phyloP scores from a whole-genome alignment of 2,797 vertebrate genomes.

The Sardinella longiceps region DNA sequence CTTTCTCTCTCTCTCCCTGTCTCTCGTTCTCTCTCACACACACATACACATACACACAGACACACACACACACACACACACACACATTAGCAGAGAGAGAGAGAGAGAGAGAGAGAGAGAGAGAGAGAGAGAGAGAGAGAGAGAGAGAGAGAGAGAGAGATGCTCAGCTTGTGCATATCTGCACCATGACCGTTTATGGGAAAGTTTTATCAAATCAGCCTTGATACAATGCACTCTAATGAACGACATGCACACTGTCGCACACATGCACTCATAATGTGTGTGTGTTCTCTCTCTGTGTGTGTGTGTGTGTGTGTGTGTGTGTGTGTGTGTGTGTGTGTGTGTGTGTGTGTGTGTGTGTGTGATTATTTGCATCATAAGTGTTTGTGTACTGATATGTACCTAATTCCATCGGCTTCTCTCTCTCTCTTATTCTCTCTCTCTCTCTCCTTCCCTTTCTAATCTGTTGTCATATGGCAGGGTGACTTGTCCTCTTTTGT shows the following conservation, averaged over 20 bases:
- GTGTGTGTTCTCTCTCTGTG: neutral
- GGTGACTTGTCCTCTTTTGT: slow-evolving; percentile 8
- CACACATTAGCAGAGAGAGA: too few relatives aligned
- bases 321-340: neutral
- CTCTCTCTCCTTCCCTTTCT: neutral
- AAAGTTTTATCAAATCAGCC: slow-evolving; percentile 5
- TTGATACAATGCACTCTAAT: slow-evolving; percentile 16
- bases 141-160: too few relatives aligned
- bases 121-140: too few relatives aligned
- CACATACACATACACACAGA: neutral
- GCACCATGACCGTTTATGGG: slow-evolving; percentile 11
- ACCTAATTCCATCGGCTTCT: too few relatives aligned
- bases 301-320: neutral
- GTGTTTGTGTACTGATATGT: too few relatives aligned
- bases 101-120: too few relatives aligned
- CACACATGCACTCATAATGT: neutral
- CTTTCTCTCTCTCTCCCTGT: neutral
- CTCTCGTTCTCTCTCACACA: neutral
- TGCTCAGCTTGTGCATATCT: neutral
- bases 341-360: neutral
- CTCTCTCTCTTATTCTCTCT: neutral
- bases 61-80: neutral
- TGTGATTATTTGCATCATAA: too few relatives aligned
- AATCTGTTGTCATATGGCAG: neutral
- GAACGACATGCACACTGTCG: neutral